These are phyloP conservation scores for Otis tarda DNA, from an alignment of 2,113 vertebrate genomes.

Conservation along the genomic window DNA sequence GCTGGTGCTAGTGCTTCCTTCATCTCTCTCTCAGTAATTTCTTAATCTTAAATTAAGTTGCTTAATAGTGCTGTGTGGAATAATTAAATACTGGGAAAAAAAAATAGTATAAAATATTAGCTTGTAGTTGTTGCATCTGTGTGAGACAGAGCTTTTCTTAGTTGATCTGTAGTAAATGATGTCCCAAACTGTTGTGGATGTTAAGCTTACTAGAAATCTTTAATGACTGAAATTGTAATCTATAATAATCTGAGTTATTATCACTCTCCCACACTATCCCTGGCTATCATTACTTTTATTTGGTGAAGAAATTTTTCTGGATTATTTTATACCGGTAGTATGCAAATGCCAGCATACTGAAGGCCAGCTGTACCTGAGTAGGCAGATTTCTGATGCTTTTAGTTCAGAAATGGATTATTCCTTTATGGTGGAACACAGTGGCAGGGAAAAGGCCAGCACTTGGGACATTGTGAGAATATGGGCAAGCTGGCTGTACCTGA, in stretches of 20 bases:
- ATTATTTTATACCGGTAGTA: neutral
- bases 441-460: neutral
- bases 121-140: conserved; percentile 7
- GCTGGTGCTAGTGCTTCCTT: neutral
- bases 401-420: neutral
- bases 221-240: neutral
- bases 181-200: neutral
- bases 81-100: conserved; percentile 50
- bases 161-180: neutral
- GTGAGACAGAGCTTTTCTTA: neutral
- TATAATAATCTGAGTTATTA: neutral
- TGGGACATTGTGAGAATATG: neutral
- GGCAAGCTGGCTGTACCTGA: neutral
- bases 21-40: conserved; percentile 18
- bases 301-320: neutral
- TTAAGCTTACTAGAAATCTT: neutral
- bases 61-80: conserved; percentile 14
- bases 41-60: conserved; percentile 30
- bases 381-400: neutral
- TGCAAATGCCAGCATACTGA: neutral
- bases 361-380: neutral
- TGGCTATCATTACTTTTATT: neutral
- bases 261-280: neutral
- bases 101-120: conserved; percentile 45
- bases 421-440: neutral